These are phyloP conservation scores for Dasyprocta punctata DNA, from an alignment of 2,113 vertebrate species.

Conservation along the genomic window DNA sequence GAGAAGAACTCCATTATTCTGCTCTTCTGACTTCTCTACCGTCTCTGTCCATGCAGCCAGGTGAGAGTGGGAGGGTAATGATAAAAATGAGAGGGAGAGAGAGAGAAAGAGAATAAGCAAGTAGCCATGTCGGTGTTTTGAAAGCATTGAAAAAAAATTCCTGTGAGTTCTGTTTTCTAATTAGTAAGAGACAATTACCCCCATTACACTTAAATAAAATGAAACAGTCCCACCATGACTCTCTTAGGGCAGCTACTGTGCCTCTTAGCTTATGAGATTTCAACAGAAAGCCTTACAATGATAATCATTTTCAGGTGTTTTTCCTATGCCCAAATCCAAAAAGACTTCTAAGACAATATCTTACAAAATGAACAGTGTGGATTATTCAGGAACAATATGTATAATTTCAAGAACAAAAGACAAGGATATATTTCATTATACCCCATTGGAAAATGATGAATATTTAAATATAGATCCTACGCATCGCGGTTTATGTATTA, in stretches of 20 bases:
- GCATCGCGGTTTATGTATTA: background rate
- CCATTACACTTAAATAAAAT: slow-evolving; percentile 50
- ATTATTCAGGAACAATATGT: background rate
- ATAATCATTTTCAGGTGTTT: slow-evolving; percentile 34
- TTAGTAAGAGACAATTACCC: slow-evolving; percentile 26
- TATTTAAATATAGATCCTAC: background rate
- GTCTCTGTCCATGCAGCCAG: background rate
- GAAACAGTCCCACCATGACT: background rate
- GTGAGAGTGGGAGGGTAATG: background rate
- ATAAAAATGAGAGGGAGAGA: background rate
- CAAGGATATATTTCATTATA: background rate
- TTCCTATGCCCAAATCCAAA: background rate
- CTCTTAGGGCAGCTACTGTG: background rate
- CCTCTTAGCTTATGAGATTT: slow-evolving; percentile 15
- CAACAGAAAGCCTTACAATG: slow-evolving; percentile 46
- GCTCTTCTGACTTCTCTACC: background rate
- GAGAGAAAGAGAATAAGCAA: background rate
- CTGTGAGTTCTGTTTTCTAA: slow-evolving; percentile 35
- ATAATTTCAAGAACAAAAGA: slow-evolving; percentile 42
- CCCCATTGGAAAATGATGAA: background rate
- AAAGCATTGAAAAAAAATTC: background rate
- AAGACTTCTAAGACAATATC: background rate
- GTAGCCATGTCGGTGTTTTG: slow-evolving; percentile 15
- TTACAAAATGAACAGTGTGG: background rate
- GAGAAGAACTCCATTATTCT: slow-evolving; percentile 11